Percentiles rank a stretch among this genome's conserved stretches.
Evolutionary conservation across 2,113 vertebrate species (phyloP).

Genomic region (Picathartes gymnocephalus): DNA sequence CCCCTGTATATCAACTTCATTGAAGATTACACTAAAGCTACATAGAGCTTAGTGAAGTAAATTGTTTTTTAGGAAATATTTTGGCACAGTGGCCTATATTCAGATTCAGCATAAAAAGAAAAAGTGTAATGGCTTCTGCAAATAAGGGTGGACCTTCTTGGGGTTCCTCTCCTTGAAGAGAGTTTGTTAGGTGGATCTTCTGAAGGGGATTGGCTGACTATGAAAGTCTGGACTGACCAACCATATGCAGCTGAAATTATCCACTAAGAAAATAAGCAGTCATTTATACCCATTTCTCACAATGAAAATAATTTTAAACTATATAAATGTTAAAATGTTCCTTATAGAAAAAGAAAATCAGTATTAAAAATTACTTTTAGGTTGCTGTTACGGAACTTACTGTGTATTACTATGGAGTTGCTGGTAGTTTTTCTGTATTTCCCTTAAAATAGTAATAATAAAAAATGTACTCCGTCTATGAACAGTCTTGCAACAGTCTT

Average conservation of each 20-base stretch:
- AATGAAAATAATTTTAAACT: background rate
- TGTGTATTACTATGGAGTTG: background rate
- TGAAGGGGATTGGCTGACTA: background rate
- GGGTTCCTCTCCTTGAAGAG: background rate
- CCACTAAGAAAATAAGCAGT: background rate
- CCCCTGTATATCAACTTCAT: background rate
- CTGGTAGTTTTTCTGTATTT: background rate
- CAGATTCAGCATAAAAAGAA: background rate
- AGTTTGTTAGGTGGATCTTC: background rate
- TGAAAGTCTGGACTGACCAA: background rate
- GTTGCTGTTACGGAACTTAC: background rate
- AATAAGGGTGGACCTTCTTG: background rate
- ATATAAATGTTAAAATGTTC: background rate
- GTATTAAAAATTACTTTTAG: background rate
- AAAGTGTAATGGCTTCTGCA: background rate
- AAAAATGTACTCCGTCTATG: fast-evolving
- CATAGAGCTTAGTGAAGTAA: background rate
- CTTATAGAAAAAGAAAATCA: background rate
- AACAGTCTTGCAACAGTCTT: background rate
- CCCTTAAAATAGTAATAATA: background rate
- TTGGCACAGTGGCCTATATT: background rate
- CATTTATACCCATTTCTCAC: background rate
- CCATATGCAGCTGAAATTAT: background rate
- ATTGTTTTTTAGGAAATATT: background rate
- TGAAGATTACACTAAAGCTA: background rate